phyloP scores from a whole-genome alignment of 2,888 invertebrate species.

The Lepidocyrtinus sp. region DNA sequence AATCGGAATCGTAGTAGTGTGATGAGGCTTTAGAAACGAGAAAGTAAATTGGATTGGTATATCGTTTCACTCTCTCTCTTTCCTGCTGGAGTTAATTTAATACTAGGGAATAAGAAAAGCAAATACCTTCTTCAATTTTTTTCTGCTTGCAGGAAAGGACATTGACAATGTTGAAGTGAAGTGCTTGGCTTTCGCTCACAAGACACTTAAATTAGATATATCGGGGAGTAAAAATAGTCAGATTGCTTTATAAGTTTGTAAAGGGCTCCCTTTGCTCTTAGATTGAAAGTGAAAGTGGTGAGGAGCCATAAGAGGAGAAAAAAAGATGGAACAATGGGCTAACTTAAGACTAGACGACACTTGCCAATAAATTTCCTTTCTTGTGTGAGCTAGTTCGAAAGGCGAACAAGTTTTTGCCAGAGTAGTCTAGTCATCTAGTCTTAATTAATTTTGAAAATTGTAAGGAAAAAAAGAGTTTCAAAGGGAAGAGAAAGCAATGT shows the following conservation, averaged over 20 bases:
- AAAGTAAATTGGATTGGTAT: conserved; percentile 10
- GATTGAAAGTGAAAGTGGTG: background rate
- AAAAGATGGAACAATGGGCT: background rate
- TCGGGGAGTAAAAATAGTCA: background rate
- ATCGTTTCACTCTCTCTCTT: conserved; percentile 10
- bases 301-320: background rate
- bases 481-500: too few species aligned
- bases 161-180: background rate
- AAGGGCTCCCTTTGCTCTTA: background rate
- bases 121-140: conserved; percentile 10
- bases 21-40: background rate
- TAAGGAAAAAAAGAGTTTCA: background rate
- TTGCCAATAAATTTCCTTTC: background rate
- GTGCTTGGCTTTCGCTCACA: background rate
- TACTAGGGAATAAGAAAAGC: conserved; percentile 8
- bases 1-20: background rate
- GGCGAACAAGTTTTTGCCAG: background rate
- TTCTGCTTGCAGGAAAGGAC: too few species aligned
- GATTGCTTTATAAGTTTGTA: background rate
- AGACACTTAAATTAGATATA: background rate
- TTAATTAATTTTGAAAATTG: background rate
- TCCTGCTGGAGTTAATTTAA: conserved; percentile 7
- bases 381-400: background rate
- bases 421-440: background rate
- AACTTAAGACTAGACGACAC: background rate